Percentiles rank a stretch among this genome's conserved stretches.
phyloP scores from a whole-genome alignment of 2,888 invertebrate genomes.

The Meloe dianella region DNA sequence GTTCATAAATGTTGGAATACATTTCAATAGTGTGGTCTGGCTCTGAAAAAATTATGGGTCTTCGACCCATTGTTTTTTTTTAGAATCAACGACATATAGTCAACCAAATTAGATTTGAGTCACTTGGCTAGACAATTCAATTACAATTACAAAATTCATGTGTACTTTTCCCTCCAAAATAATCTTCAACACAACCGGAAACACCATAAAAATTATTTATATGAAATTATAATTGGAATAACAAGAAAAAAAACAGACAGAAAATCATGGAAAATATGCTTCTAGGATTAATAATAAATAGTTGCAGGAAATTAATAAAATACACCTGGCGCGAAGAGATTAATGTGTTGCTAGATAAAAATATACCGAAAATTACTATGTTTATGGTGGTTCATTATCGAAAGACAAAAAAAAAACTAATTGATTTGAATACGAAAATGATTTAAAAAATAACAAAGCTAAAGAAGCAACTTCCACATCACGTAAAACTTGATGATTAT shows the following conservation, averaged over 20 bases:
- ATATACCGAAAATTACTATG: background rate
- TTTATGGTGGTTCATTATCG: background rate
- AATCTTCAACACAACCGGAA: no score
- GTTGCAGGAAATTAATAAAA: no score
- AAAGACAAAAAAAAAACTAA: background rate
- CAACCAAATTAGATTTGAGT: background rate
- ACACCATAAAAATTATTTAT: no score
- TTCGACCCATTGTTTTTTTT: background rate
- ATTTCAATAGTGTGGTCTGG: slow-evolving; percentile 19
- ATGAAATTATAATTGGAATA: no score
- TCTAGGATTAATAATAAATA: no score
- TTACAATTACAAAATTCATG: background rate
- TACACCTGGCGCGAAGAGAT: no score
- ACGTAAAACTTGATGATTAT: background rate
- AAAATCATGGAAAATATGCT: no score
- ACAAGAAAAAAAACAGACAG: no score
- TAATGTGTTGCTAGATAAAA: no score
- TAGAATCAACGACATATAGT: background rate
- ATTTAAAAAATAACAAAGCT: background rate
- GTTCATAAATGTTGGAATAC: slow-evolving; percentile 28
- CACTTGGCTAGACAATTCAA: background rate
- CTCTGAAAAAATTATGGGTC: background rate
- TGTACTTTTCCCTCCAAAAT: no score
- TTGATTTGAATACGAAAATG: background rate
- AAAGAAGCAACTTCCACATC: background rate